Conservation (phyloP, 2,888 invertebrate genomes). For the Unio pictorum region DNA sequence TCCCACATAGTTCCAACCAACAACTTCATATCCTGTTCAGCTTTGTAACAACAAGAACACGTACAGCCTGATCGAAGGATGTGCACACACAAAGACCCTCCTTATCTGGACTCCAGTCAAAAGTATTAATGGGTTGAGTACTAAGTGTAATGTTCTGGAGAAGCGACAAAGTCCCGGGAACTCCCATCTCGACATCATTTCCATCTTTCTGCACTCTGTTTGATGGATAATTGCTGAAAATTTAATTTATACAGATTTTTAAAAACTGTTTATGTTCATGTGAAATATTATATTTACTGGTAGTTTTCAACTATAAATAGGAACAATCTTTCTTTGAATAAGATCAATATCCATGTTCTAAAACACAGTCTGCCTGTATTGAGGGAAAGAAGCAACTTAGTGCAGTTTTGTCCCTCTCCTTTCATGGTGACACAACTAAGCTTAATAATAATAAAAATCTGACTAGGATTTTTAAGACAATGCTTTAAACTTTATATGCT, state of each 20-base stretch:
- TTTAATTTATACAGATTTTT: slow-evolving; percentile 13
- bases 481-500: too few species aligned
- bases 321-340: too few species aligned
- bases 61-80: slow-evolving; percentile 91
- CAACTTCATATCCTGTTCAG: slow-evolving; percentile 72
- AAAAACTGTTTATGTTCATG: too few species aligned
- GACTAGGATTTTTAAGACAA: too few species aligned
- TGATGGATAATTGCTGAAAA: slow-evolving; percentile 83
- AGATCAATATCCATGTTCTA: too few species aligned
- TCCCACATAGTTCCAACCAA: neutral
- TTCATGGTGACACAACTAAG: too few species aligned
- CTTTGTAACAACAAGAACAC: slow-evolving; percentile 90
- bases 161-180: slow-evolving; percentile 82
- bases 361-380: too few species aligned
- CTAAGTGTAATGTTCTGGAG: slow-evolving; percentile 87
- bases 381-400: too few species aligned
- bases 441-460: too few species aligned
- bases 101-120: slow-evolving; percentile 95
- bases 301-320: too few species aligned
- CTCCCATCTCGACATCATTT: slow-evolving; percentile 82
- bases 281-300: too few species aligned
- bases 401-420: too few species aligned
- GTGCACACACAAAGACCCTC: slow-evolving; percentile 89
- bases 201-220: slow-evolving; percentile 81
- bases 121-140: slow-evolving; percentile 88